Conservation (phyloP, 30 jellyfish, hydroid and myxozoan species). For the Rhopilema esculentum region DNA sequence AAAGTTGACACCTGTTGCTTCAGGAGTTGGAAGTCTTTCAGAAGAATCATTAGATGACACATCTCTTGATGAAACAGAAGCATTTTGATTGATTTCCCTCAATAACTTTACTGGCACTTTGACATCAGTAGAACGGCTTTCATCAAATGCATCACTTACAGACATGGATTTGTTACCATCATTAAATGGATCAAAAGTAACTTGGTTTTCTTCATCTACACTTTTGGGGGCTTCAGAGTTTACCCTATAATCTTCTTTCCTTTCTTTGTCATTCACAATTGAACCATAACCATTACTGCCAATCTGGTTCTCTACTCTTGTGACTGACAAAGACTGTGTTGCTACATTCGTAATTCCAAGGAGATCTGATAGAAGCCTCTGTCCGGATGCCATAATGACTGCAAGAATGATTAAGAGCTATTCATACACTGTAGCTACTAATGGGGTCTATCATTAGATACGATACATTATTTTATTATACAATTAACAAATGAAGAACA, state of each 20-base stretch:
- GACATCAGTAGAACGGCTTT: slow-evolving; percentile 11
- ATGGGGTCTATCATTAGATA: background rate
- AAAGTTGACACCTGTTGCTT: slow-evolving; percentile 36
- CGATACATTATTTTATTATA: background rate
- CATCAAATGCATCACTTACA: slow-evolving; percentile 14
- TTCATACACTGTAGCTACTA: background rate
- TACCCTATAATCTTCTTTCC: too few species aligned
- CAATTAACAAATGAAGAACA: too few species aligned
- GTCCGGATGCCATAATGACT: slow-evolving; percentile 50
- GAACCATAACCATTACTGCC: background rate
- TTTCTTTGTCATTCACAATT: too few species aligned
- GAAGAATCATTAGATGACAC: slow-evolving; percentile 6
- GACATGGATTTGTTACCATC: background rate
- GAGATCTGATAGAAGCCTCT: slow-evolving; percentile 48
- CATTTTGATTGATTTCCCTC: background rate
- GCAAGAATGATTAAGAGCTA: background rate
- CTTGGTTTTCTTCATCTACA: background rate
- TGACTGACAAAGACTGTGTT: slow-evolving; percentile 35
- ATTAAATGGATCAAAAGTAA: background rate
- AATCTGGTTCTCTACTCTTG: background rate
- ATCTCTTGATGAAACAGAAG: slow-evolving; percentile 1
- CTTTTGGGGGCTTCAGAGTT: background rate
- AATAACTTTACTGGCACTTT: slow-evolving; percentile 5
- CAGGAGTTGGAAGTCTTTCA: slow-evolving; percentile 46
- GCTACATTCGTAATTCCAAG: slow-evolving; percentile 67